phyloP scores from a whole-genome alignment of 2,113 vertebrate species.

The Hippocampus guttulatus region DNA sequence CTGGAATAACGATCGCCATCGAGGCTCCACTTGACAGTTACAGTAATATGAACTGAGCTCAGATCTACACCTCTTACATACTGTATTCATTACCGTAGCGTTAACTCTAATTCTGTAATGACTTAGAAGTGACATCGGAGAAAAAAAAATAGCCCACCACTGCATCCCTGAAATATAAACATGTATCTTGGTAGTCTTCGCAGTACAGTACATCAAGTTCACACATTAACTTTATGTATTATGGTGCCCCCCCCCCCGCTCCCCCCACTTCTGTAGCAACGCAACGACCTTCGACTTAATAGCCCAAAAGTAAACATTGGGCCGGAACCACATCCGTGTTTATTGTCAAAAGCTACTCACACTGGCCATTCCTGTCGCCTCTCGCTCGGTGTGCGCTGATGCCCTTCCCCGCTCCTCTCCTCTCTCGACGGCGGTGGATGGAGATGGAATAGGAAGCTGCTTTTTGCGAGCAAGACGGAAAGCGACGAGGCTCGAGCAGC shows the following conservation, averaged over 20 bases:
- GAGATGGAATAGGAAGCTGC: not conserved
- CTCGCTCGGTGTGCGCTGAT: constrained; percentile 3
- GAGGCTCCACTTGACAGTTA: not conserved
- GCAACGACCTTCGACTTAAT: constrained; percentile 1
- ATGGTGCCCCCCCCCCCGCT: not conserved
- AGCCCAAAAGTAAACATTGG: not conserved
- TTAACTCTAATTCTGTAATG: no score
- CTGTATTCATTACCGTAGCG: not conserved
- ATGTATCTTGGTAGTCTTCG: not conserved
- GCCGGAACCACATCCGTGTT: not conserved
- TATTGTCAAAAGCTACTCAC: constrained; percentile 27
- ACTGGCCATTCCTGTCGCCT: constrained; percentile 11
- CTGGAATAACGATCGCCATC: not conserved
- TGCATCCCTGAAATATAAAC: not conserved
- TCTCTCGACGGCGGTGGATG: constrained; percentile 9
- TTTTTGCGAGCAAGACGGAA: constrained; percentile 25
- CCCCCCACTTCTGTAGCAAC: not conserved
- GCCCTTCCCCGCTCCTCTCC: not conserved
- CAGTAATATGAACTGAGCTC: not conserved
- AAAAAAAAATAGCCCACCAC: not conserved
- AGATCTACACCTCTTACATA: not conserved
- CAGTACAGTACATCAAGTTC: no score
- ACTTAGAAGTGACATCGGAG: no score
- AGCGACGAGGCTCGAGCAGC: constrained; percentile 4
- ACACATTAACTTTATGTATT: not conserved